A percentile compares a stretch with the other conserved stretches of the same genome.
Conservation (phyloP, 2,113 vertebrate genomes). For the Gracilinanus agilis region DNA sequence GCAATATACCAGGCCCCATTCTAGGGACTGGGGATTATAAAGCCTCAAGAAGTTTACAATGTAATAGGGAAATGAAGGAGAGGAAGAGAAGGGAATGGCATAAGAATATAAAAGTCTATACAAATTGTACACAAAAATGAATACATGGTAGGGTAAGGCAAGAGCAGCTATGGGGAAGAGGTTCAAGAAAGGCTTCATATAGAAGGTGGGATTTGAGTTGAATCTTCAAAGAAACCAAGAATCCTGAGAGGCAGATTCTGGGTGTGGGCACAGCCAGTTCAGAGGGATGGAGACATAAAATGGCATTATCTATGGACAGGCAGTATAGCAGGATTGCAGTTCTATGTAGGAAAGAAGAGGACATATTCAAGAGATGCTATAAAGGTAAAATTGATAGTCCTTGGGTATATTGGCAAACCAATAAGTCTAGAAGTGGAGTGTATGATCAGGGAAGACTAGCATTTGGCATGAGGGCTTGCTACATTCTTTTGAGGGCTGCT, state of each 20-base stretch:
- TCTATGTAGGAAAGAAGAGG: not conserved
- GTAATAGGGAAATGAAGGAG: not conserved
- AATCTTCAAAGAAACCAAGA: not conserved
- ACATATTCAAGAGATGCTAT: not conserved
- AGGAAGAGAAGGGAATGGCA: not conserved
- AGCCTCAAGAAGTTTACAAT: not conserved
- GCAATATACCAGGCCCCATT: not conserved
- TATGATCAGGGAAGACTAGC: no score
- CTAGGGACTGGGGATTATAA: not conserved
- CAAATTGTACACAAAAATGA: not conserved
- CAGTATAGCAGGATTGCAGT: not conserved
- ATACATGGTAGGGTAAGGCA: not conserved
- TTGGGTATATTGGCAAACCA: not conserved
- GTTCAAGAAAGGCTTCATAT: not conserved
- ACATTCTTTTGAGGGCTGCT: no score
- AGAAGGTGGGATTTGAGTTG: not conserved
- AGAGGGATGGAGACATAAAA: not conserved
- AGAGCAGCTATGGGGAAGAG: not conserved
- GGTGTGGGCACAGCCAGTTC: not conserved
- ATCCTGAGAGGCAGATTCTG: no score
- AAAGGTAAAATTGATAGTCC: not conserved
- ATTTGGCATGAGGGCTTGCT: no score
- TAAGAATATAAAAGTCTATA: accelerated
- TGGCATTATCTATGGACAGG: no score
- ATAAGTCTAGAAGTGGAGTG: not conserved